Evolutionary conservation across 2,888 invertebrate species (phyloP).

Genomic region (Coremacera marginata): DNA sequence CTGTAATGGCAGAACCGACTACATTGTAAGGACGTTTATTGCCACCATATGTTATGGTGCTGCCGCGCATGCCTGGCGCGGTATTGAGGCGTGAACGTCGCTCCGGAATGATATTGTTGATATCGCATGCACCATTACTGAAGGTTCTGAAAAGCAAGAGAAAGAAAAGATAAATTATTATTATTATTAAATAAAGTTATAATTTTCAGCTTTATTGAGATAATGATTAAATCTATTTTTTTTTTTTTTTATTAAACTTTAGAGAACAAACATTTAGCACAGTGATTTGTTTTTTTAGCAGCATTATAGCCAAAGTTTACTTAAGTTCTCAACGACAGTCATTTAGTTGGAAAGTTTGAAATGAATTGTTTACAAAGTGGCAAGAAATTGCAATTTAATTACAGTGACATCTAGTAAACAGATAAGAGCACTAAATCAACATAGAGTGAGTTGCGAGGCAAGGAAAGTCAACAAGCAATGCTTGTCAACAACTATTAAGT

Average conservation of each 20-base stretch:
- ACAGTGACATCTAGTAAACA: constrained; percentile 1
- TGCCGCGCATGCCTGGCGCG: constrained; percentile 63
- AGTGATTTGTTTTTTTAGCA: no score
- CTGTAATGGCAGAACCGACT: constrained; percentile 64
- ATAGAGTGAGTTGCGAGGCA: not conserved
- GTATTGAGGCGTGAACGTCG: constrained; percentile 67
- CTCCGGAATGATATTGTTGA: constrained; percentile 55
- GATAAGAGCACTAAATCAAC: not conserved
- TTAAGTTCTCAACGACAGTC: no score
- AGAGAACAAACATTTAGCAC: no score
- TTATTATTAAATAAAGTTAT: not conserved
- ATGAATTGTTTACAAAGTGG: not conserved
- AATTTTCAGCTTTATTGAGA: not conserved
- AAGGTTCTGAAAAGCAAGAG: constrained; percentile 67
- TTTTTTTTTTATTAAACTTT: no score
- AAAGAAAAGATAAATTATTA: not conserved
- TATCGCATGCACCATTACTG: constrained; percentile 67
- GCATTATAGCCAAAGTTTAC: no score
- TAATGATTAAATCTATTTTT: no score
- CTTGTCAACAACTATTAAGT: not conserved
- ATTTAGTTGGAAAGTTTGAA: not conserved
- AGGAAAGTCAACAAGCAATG: not conserved
- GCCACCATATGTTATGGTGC: constrained; percentile 47
- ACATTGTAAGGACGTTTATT: constrained; percentile 61
- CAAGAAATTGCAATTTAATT: not conserved